These are phyloP conservation scores for Octopus bimaculoides DNA, from an alignment of 1,140 invertebrate species.

Conservation along the genomic window DNA sequence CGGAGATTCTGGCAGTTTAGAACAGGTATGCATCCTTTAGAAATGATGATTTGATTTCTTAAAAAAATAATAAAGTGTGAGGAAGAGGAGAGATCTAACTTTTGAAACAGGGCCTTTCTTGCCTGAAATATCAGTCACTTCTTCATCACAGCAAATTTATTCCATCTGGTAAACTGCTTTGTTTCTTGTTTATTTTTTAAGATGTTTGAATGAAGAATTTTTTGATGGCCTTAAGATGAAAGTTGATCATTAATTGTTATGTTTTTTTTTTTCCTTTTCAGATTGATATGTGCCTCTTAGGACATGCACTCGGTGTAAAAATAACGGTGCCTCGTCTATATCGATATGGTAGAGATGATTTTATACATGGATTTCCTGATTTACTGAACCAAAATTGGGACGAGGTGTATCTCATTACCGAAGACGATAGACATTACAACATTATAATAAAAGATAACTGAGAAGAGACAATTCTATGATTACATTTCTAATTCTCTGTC, in stretches of 20 bases:
- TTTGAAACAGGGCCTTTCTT: no score
- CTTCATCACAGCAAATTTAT: no score
- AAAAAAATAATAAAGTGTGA: no score
- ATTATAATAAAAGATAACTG: slow-evolving; percentile 20
- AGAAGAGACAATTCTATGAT: no score
- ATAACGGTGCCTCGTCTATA: slow-evolving; percentile 57
- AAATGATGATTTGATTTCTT: no score
- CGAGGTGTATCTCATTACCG: slow-evolving; percentile 55
- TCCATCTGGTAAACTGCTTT: no score
- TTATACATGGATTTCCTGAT: slow-evolving; percentile 58
- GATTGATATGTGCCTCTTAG: slow-evolving; percentile 61
- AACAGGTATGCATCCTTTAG: slow-evolving; percentile 53
- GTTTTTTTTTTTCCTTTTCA: slow-evolving; percentile 32
- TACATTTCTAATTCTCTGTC: no score
- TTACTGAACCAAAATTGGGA: slow-evolving; percentile 40
- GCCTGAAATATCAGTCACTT: no score
- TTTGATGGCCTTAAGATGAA: no score
- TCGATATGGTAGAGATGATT: slow-evolving; percentile 54
- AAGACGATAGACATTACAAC: slow-evolving; percentile 61
- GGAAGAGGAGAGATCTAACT: no score
- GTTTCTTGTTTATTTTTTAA: no score
- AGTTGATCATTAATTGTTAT: background rate
- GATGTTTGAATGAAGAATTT: no score
- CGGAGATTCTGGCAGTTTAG: slow-evolving; percentile 57
- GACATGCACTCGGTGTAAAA: slow-evolving; percentile 54